These are phyloP conservation scores for Myotis vivesi DNA, from an alignment of 2,797 vertebrate genomes.

Conservation along the genomic window DNA sequence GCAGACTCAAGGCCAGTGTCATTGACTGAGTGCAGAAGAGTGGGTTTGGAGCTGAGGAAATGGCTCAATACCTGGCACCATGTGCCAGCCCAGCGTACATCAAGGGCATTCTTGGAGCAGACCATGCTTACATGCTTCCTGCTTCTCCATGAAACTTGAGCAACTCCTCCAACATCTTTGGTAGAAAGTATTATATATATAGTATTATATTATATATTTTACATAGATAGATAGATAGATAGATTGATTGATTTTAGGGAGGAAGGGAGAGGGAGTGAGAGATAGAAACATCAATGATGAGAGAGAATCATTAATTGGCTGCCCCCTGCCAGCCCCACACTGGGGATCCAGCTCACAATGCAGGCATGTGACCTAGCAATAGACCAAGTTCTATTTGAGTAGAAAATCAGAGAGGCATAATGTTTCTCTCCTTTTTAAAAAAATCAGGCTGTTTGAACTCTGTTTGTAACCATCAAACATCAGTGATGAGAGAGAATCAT, in stretches of 20 bases:
- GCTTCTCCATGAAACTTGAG: background rate
- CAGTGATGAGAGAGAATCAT: no score
- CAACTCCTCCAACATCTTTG: background rate
- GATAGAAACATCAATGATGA: no score
- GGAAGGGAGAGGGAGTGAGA: no score
- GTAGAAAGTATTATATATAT: background rate
- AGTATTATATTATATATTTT: no score
- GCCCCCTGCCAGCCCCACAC: no score
- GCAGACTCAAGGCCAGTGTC: background rate
- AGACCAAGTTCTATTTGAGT: slow-evolving; percentile 39
- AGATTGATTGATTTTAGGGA: no score
- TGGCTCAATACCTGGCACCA: background rate
- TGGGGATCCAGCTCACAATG: no score
- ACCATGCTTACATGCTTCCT: background rate
- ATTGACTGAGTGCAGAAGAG: background rate
- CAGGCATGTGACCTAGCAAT: no score
- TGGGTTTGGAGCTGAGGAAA: background rate
- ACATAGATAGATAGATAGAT: no score
- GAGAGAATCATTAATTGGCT: no score
- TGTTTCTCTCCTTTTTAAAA: slow-evolving; percentile 21
- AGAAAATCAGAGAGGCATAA: slow-evolving; percentile 46
- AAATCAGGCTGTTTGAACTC: background rate
- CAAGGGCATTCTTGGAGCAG: background rate
- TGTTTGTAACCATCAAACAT: background rate
- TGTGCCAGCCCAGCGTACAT: no score